phyloP scores from a whole-genome alignment of 2,888 invertebrate genomes.

The Pachycephus smyrnensis region DNA sequence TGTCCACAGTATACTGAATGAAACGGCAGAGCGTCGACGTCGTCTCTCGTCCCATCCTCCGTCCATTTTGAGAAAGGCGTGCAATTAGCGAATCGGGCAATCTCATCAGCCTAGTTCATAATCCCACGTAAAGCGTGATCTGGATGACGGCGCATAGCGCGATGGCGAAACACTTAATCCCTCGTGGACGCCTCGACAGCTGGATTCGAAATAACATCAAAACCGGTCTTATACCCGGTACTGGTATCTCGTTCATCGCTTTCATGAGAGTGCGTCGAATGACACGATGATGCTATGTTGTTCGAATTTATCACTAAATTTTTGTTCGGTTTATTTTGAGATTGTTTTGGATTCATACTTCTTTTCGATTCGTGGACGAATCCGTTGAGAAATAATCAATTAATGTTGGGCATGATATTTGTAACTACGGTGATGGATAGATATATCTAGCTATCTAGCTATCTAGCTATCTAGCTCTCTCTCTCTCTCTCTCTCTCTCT shows the following conservation, averaged over 20 bases:
- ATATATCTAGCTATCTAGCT: too few relatives aligned
- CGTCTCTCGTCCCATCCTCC: background rate
- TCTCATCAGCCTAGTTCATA: constrained; percentile 33
- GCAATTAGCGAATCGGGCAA: constrained; percentile 38
- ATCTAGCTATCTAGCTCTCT: too few relatives aligned
- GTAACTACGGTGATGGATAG: background rate
- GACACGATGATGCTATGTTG: background rate
- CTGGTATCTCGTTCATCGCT: background rate
- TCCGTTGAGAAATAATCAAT: background rate
- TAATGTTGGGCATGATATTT: background rate
- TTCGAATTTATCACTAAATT: background rate
- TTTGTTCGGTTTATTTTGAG: background rate
- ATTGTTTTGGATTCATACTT: too few relatives aligned
- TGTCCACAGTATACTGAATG: too few relatives aligned
- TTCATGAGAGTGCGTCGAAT: background rate
- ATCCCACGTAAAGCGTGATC: constrained; percentile 21
- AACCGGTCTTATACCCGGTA: background rate
- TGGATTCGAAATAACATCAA: constrained; percentile 16
- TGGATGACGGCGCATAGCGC: constrained; percentile 3
- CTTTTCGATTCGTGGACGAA: too few relatives aligned
- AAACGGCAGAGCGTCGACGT: background rate
- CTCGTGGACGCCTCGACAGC: constrained; percentile 10
- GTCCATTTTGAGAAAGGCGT: constrained; percentile 5
- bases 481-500: too few relatives aligned
- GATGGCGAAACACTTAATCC: constrained; percentile 11